Base-by-base conservation (phyloP, 2,113 vertebrate genomes). In the Apodemus speciosus region DNA sequence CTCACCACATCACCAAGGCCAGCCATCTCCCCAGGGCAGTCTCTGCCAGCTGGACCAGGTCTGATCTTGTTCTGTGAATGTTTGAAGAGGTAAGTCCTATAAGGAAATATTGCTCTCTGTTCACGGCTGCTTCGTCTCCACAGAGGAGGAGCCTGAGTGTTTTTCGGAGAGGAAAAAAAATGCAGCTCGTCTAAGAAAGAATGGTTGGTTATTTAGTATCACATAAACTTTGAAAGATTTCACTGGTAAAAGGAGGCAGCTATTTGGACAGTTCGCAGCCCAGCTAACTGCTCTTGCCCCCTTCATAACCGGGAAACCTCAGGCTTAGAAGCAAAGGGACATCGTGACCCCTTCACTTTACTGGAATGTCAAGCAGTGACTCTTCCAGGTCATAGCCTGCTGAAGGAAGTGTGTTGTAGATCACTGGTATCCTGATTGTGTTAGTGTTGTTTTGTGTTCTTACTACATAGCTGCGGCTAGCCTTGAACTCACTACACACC, bases 191-290 rank as follows among this genome's bases (percentile, higher is more conserved):
- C 95, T 97, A 92, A 96, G 95, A 97, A 97, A 95, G 96, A 96
- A 95, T 96, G 97, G 97, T 98, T 98, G 97, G 98, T 98, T 94
- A 98, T 98, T 98, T 97, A 98, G 97, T 96, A 91, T 89, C 91
- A 49, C 20, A 96, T 97, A 96, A 97, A 93, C 88, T 92, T 96
- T n/a, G 38, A 96, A 97, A 98, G 97, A 97, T 97, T 97, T 96
- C 96, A 95, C 75, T n/a, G 80, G 27, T 85, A 69, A 95, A 64
- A 86, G 96, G 0, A 97, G 51, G 77, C 83, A 92, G 53, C 87
- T 72, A 86, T 92, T 97, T 94, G 85, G 6, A 88, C 73, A 94
- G 89, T 88, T 97, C 92, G 51, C 27, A 96, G 89, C 58, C 72
- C 27, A 93, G 79, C 92, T 43, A 85, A 71, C 43, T 79, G 88